Percentiles rank a stretch among this genome's conserved stretches.
These are phyloP conservation scores for Eonycteris spelaea DNA, from an alignment of 2,113 vertebrate species.

Conservation along the genomic window DNA sequence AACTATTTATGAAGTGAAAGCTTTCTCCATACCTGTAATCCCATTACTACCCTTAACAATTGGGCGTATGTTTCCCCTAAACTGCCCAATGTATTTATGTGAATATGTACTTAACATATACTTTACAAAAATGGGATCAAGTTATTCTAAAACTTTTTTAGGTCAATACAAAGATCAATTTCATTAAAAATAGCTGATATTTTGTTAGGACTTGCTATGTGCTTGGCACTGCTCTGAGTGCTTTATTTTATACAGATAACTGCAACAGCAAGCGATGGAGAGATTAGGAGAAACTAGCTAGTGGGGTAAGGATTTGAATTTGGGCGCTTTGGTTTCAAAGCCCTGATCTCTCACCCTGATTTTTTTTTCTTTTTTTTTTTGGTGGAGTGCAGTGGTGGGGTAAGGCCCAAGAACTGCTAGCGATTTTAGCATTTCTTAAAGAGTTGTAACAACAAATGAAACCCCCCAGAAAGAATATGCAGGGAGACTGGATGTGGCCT, in stretches of 20 bases:
- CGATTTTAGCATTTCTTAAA: slow-evolving; percentile 29
- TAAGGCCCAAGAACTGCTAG: neutral
- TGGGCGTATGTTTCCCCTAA: neutral
- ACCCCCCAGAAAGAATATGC: neutral
- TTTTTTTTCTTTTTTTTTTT: neutral
- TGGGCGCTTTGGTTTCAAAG: neutral
- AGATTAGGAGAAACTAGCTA: neutral
- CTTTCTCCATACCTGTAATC: neutral
- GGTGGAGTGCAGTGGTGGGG: too few relatives aligned
- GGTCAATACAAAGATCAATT: neutral
- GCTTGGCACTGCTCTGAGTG: neutral
- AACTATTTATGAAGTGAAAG: neutral
- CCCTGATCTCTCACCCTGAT: neutral
- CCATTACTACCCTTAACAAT: neutral
- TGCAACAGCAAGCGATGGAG: neutral
- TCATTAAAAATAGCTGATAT: neutral
- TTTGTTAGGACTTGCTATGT: neutral
- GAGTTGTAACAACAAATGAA: neutral
- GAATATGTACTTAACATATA: neutral
- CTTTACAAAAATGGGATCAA: neutral
- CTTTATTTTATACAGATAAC: neutral
- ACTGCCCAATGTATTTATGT: neutral
- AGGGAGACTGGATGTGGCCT: neutral
- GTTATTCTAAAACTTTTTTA: neutral
- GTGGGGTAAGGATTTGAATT: neutral